Evolutionary conservation across 2,113 vertebrate genomes (phyloP).

Genomic region (Seriola dumerili): DNA sequence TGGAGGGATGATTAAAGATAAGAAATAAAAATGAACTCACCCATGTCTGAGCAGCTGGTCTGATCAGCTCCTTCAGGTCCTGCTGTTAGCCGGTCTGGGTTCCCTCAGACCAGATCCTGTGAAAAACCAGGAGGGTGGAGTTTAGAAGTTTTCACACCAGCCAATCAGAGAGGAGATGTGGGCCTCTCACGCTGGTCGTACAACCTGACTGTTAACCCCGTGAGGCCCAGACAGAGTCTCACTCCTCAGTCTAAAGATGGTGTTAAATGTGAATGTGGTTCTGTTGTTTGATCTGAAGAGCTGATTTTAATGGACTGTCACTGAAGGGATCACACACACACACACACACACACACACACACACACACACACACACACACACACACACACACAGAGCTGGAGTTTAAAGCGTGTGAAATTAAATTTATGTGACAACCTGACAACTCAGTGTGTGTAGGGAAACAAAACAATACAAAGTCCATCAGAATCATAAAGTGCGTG

Average conservation of each 20-base stretch:
- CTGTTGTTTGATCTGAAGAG: too few species aligned
- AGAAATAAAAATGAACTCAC: slow-evolving; percentile 12
- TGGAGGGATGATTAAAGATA: background rate
- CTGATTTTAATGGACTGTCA: too few species aligned
- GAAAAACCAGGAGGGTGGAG: background rate
- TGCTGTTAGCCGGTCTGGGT: background rate
- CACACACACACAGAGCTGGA: too few species aligned
- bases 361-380: too few species aligned
- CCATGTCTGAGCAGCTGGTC: slow-evolving; percentile 31
- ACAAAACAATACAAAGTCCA: too few species aligned
- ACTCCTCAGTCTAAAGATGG: background rate
- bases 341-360: too few species aligned
- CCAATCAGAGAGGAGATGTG: slow-evolving; percentile 19
- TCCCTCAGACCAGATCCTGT: background rate
- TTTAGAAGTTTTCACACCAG: background rate
- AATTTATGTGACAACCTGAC: too few species aligned
- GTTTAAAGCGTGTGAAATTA: too few species aligned
- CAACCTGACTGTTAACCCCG: background rate
- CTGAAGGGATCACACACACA: too few species aligned
- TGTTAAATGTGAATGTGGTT: too few species aligned
- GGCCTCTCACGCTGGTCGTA: rapidly evolving
- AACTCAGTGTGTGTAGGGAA: too few species aligned
- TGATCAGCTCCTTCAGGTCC: background rate
- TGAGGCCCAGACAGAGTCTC: background rate
- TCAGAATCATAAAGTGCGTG: too few species aligned